Evolutionary conservation across 2,797 vertebrate genomes (phyloP).

Genomic region (Hapalemur alaotrensis): DNA sequence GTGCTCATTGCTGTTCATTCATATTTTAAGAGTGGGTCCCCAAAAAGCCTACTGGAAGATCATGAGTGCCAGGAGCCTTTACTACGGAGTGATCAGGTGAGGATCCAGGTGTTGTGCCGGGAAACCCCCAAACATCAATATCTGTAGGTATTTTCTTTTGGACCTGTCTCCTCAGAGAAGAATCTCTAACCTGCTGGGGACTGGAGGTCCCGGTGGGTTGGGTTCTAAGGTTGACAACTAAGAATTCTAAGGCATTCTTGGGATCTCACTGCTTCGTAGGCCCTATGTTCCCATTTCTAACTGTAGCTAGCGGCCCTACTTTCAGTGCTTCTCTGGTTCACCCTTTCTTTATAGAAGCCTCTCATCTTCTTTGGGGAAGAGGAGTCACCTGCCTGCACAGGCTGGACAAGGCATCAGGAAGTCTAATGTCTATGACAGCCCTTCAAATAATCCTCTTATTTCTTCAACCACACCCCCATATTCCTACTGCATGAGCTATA

Average conservation of each 20-base stretch:
- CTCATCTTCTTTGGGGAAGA: not conserved
- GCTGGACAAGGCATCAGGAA: not conserved
- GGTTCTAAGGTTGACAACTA: not conserved
- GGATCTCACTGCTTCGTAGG: not conserved
- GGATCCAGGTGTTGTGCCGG: not conserved
- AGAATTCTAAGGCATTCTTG: not conserved
- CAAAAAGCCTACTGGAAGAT: not conserved
- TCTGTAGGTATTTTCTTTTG: not conserved
- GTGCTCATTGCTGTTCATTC: not conserved
- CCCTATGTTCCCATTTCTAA: not conserved
- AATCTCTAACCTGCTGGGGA: not conserved
- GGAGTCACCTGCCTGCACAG: not conserved
- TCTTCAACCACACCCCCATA: not conserved
- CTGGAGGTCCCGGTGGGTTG: not conserved
- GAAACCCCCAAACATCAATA: not conserved
- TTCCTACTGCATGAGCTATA: not conserved
- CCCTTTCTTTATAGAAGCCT: not conserved
- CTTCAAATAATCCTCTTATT: not conserved
- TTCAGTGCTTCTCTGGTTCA: not conserved
- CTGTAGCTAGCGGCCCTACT: not conserved
- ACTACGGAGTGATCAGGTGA: not conserved
- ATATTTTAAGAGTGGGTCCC: not conserved
- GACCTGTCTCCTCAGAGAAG: not conserved
- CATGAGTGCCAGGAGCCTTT: not conserved
- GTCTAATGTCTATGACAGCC: not conserved